These are phyloP conservation scores for Potamilus streckersoni DNA, from an alignment of 1,140 invertebrate genomes.

Conservation along the genomic window DNA sequence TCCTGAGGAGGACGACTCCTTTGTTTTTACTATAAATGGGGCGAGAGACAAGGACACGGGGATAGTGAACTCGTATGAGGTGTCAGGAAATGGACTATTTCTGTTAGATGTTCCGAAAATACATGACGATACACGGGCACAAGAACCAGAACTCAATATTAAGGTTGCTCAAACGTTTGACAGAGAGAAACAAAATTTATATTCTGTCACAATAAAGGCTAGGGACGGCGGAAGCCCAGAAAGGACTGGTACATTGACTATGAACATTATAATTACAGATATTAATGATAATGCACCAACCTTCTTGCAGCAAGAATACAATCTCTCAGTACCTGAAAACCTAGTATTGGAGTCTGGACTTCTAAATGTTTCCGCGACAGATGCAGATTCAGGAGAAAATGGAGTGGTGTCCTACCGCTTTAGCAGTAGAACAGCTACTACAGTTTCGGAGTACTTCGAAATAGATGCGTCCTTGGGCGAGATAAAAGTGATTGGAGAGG, in stretches of 20 bases:
- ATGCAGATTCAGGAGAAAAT: slow-evolving; percentile 55
- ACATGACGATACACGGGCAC: slow-evolving; percentile 34
- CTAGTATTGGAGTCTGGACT: slow-evolving; percentile 21
- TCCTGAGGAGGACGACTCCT: not conserved
- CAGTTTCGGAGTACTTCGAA: slow-evolving; percentile 80
- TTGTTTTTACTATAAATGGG: too few relatives aligned
- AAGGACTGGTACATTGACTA: slow-evolving; percentile 32
- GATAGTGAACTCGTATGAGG: too few relatives aligned
- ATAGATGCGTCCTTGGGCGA: slow-evolving; percentile 73
- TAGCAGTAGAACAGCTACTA: slow-evolving; percentile 87
- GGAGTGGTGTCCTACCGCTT: slow-evolving; percentile 75
- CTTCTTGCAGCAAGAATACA: slow-evolving; percentile 39
- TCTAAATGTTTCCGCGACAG: slow-evolving; percentile 37
- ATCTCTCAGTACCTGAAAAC: slow-evolving; percentile 77
- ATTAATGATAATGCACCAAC: slow-evolving; percentile 71
- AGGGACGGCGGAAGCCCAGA: slow-evolving; percentile 39
- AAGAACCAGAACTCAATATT: slow-evolving; percentile 37
- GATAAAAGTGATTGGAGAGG: slow-evolving; percentile 65
- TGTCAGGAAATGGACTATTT: slow-evolving; percentile 29
- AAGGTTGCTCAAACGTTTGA: slow-evolving; percentile 17
- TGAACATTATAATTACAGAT: slow-evolving; percentile 66
- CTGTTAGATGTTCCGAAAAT: slow-evolving; percentile 26
- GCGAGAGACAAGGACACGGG: too few relatives aligned
- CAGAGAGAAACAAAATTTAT: slow-evolving; percentile 39
- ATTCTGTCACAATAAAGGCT: slow-evolving; percentile 40